Percentiles rank a stretch among this genome's conserved stretches.
phyloP scores from a whole-genome alignment of 1,140 invertebrate species.

The Pentalonia nigronervosa region DNA sequence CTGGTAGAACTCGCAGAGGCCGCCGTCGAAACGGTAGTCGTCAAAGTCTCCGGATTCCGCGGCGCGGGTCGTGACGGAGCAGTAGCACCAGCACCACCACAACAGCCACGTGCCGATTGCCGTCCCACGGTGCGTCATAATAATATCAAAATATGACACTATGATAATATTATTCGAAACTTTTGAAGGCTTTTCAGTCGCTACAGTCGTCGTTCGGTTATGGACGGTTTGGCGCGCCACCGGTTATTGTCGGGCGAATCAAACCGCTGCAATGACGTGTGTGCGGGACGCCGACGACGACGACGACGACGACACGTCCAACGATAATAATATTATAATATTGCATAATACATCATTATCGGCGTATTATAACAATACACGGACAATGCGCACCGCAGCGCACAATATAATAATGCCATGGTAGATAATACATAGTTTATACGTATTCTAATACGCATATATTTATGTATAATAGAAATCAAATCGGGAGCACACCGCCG shows the following conservation, averaged over 20 bases:
- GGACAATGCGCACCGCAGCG: background rate
- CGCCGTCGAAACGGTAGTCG: constrained; percentile 22
- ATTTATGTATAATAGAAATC: background rate
- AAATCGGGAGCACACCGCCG: background rate
- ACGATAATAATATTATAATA: background rate
- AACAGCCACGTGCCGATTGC: background rate
- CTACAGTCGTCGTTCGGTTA: background rate
- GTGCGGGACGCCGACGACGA: background rate
- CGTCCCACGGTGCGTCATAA: background rate
- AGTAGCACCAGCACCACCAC: background rate
- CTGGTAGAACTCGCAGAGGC: constrained; percentile 9
- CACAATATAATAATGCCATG: background rate
- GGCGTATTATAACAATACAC: background rate
- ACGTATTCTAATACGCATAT: too few relatives aligned
- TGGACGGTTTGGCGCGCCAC: background rate
- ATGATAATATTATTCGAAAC: background rate
- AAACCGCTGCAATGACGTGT: background rate
- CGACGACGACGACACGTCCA: too few relatives aligned
- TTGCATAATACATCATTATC: background rate
- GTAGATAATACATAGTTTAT: background rate
- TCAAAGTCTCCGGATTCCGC: background rate
- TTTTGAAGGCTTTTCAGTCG: background rate
- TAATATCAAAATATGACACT: background rate
- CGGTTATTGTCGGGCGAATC: background rate
- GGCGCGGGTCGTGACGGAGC: too few relatives aligned